These are phyloP conservation scores for Cremastinae sp. DNA, from an alignment of 2,888 invertebrate genomes.

Conservation along the genomic window DNA sequence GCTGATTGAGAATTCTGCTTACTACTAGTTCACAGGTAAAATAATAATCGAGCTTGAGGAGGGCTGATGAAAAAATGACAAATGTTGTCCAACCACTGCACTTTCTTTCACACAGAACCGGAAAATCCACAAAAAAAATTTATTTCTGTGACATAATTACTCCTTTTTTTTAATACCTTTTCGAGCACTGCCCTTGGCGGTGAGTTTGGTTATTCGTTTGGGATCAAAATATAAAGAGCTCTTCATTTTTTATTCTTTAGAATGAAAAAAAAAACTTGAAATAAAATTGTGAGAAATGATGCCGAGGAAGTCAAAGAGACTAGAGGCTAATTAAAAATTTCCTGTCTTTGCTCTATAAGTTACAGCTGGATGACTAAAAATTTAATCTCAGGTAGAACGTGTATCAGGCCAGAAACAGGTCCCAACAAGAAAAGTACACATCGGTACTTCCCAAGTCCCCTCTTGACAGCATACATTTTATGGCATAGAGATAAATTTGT, in stretches of 20 bases:
- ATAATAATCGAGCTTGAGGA: not conserved
- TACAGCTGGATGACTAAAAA: slow-evolving; percentile 31
- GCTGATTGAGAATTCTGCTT: slow-evolving; percentile 55
- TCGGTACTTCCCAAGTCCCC: slow-evolving; percentile 62
- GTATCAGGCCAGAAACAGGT: slow-evolving; percentile 46
- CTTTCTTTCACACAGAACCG: not conserved
- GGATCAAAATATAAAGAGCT: slow-evolving; percentile 61
- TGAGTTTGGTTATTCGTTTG: slow-evolving; percentile 58
- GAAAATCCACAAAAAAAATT: not conserved
- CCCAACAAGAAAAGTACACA: slow-evolving; percentile 54
- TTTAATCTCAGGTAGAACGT: slow-evolving; percentile 55
- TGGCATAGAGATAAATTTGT: slow-evolving; percentile 64
- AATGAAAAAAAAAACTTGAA: slow-evolving; percentile 1
- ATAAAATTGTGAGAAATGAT: slow-evolving; percentile 8
- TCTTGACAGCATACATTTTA: slow-evolving; percentile 64
- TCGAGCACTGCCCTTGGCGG: slow-evolving; percentile 49
- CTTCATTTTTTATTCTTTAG: slow-evolving; percentile 52
- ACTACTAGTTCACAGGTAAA: slow-evolving; percentile 14
- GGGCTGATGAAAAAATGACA: no score
- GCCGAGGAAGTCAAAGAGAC: no score
- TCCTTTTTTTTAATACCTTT: slow-evolving; percentile 45
- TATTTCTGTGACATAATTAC: not conserved
- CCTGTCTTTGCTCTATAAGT: slow-evolving; percentile 19
- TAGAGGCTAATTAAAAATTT: slow-evolving; percentile 16
- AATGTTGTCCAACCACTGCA: slow-evolving; percentile 1